Conservation (phyloP, 2,113 vertebrate genomes). For the Melanocharis versteri region DNA sequence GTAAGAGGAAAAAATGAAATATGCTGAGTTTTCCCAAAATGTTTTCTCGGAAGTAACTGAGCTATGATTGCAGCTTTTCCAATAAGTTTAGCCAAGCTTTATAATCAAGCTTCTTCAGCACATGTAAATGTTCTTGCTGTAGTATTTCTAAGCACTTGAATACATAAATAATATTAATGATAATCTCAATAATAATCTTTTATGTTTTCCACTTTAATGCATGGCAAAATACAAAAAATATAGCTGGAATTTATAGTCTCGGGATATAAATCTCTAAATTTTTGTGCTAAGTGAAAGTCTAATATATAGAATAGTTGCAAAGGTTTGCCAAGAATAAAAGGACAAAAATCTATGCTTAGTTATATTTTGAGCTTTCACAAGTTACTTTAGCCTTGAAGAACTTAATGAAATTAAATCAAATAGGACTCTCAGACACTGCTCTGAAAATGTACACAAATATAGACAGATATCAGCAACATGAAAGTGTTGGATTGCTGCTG, state of each 20-base stretch:
- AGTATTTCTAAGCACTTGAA: not conserved
- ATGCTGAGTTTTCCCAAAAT: not conserved
- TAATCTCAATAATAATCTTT: not conserved
- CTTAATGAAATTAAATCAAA: constrained; percentile 29
- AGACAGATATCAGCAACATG: constrained; percentile 23
- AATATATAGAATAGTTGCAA: not conserved
- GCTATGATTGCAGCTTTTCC: not conserved
- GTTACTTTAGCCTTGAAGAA: not conserved
- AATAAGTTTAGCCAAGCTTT: not conserved
- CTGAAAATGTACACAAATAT: constrained; percentile 10
- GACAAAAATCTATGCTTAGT: not conserved
- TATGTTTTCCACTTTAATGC: not conserved
- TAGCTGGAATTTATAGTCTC: not conserved
- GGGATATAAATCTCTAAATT: not conserved
- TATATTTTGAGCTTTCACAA: not conserved
- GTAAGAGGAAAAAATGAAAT: not conserved
- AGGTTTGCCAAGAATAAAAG: not conserved
- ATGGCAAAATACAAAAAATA: not conserved
- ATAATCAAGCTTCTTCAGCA: not conserved
- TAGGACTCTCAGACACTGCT: not conserved
- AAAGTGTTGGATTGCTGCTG: constrained; percentile 25
- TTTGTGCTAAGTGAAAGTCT: not conserved
- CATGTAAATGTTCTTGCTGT: not conserved
- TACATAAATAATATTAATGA: not conserved
- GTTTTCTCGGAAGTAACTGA: not conserved